Conservation (phyloP, 2,888 invertebrate species). For the Choristoneura rosaceana region DNA sequence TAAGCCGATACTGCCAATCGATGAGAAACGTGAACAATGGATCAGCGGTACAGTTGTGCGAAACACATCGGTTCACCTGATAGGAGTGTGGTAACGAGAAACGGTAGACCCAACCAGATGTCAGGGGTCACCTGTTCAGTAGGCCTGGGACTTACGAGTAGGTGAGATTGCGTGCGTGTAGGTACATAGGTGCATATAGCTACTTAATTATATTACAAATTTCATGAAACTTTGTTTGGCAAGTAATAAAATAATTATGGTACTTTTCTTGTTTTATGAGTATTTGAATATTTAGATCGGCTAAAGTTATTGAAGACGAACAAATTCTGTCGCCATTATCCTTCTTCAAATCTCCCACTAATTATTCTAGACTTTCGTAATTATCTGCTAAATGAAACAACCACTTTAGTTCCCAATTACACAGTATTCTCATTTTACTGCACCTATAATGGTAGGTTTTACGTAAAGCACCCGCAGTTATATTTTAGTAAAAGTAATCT, state of each 20-base stretch:
- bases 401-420: constrained; percentile 13
- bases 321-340: no score
- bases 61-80: constrained; percentile 69
- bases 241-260: no score
- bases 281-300: no score
- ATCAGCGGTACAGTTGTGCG: constrained; percentile 77
- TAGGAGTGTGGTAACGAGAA: constrained; percentile 61
- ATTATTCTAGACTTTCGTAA: constrained; percentile 4
- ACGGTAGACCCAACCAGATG: constrained; percentile 52
- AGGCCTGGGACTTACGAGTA: neutral
- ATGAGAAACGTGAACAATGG: constrained; percentile 80
- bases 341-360: neutral
- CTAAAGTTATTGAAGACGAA: no score
- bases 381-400: constrained; percentile 13
- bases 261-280: no score
- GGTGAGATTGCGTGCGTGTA: neutral
- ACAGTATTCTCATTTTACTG: constrained; percentile 18
- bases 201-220: no score
- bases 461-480: constrained; percentile 41
- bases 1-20: constrained; percentile 63
- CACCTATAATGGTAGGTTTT: constrained; percentile 22
- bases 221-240: no score
- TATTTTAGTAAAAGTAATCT: constrained; percentile 60
- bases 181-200: no score
- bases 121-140: constrained; percentile 30